Evolutionary conservation across 2,113 vertebrate genomes (phyloP), one percentile per base, ranked within the genome.

Genomic region (Emberiza fucata): DNA sequence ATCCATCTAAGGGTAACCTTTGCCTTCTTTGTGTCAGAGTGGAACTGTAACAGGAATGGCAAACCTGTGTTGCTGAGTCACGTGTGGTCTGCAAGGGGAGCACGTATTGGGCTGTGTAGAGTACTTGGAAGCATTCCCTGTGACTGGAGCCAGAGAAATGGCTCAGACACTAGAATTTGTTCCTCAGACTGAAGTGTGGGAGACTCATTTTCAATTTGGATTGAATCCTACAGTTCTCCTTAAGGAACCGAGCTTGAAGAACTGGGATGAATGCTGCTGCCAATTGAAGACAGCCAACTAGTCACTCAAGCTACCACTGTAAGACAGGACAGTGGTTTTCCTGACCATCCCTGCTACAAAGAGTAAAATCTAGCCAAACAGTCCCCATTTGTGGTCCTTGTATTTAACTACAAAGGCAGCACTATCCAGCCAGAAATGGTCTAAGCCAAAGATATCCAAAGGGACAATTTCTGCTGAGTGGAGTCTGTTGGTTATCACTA

Each of bases 71-170:
- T 90, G 61, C 81, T n/a, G 37, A 82, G 40, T 73, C 45, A 81
- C 0, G 0, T 48, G 65, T 48, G n/a, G 20, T 48, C 60, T 89
- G 57, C 45, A 40, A 60, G 31, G 44, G 39, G 19, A 75, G 80
- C 40, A 54, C 0, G 0, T 65, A 23, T 16, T 6, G 4, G 65
- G 19, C 65, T 47, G 23, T 44, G 29, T 6, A 39, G 50, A 19
- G 33, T 76, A 70, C 39, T 59, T 83, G 88, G 70, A 87, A 88
- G 48, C 35, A 40, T 64, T 83, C 54, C n/a, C 35, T 90, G 48
- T 79, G 40, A 65, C 19, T 88, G 28, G 17, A 92, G 64, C 12
- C 73, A 79, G 65, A n/a, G 15, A 81, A 86, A 45, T 84, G 65
- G 70, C 73, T 86, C 40, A 39, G 47, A 81, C 51, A 64, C 56